Base-by-base conservation (phyloP, 2,888 invertebrate species). In the Eristalis tenax region DNA sequence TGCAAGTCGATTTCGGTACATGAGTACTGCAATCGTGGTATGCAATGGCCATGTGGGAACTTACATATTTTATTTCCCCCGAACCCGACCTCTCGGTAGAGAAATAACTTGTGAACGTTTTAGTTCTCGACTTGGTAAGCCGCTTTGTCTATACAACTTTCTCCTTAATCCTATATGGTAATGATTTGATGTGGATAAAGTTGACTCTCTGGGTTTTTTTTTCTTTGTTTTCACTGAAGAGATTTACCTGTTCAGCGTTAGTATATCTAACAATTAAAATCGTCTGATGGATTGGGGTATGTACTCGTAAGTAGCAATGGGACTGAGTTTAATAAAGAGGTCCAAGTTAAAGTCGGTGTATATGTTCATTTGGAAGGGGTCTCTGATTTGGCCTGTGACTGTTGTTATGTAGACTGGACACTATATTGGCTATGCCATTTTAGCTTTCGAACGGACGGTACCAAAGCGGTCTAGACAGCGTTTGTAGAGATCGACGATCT, bases 131-230 rank as follows among this genome's bases (percentile, higher is more conserved):
- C 69, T 40, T 69, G 68, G 77, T 85, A 82, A 82, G 85, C 82
- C 70, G 85, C 85, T 82, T 86, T 86, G 82, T 78, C 59, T 68
- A 64, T 79, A 75, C 78, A 78, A 86, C 86, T 82, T 82, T 86
- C 82, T 70, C 82, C 50, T 38, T 79, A 79, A 82, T 78, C 86
- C 78, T 66, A 63, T 78, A 86, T 82, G 86, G 86, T 59, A 86
- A 86, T 78, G 73, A 71, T 66, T 75, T 22, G 61, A 63, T 73
- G 76, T 76, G 59, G 50, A 69, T 65, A 68, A 64, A 74, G 57
- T 56, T 57, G 56, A 26, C 18, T 50, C 50, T 8, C 10, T 18
- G 18, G 4, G n/a, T 50, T 64, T 69, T 61, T 76, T 77, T 64
- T 26, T 68, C 35, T 69, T 59, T 5, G 28, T 73, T 38, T 18